Evolutionary conservation across 1,140 invertebrate genomes (phyloP).

Genomic region (Alviniconcha marisindica): DNA sequence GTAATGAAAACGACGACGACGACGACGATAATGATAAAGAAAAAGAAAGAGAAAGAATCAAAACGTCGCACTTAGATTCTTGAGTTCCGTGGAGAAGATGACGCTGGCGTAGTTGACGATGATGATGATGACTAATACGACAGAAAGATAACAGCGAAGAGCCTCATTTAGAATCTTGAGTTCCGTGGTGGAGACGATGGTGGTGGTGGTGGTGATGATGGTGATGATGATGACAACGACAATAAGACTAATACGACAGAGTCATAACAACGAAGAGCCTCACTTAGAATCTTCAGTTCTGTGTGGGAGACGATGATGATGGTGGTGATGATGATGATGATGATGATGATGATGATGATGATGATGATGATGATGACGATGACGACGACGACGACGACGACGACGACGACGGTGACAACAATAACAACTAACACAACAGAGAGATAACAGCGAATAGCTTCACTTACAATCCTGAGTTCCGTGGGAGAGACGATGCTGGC

Average conservation of each 20-base stretch:
- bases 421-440: conserved; percentile 39
- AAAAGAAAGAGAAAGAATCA: too few relatives aligned
- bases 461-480: conserved; percentile 90
- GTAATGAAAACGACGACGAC: conserved; percentile 95
- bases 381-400: not conserved
- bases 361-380: conserved; percentile 12
- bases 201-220: conserved; percentile 95
- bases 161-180: conserved; percentile 89
- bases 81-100: conserved; percentile 90
- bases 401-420: not conserved
- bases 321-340: conserved; percentile 76
- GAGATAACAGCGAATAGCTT: too few relatives aligned
- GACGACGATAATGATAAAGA: too few relatives aligned
- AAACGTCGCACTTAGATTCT: conserved; percentile 88
- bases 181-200: conserved; percentile 91
- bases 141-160: too few relatives aligned
- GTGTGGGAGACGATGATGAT: conserved; percentile 93
- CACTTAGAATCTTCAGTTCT: conserved; percentile 90
- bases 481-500: conserved; percentile 93
- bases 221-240: too few relatives aligned
- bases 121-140: conserved; percentile 38
- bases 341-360: conserved; percentile 24
- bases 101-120: conserved; percentile 88
- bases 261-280: too few relatives aligned
- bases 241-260: too few relatives aligned